These are phyloP conservation scores for Pygoscelis adeliae DNA, from an alignment of 2,113 vertebrate species.

Conservation along the genomic window DNA sequence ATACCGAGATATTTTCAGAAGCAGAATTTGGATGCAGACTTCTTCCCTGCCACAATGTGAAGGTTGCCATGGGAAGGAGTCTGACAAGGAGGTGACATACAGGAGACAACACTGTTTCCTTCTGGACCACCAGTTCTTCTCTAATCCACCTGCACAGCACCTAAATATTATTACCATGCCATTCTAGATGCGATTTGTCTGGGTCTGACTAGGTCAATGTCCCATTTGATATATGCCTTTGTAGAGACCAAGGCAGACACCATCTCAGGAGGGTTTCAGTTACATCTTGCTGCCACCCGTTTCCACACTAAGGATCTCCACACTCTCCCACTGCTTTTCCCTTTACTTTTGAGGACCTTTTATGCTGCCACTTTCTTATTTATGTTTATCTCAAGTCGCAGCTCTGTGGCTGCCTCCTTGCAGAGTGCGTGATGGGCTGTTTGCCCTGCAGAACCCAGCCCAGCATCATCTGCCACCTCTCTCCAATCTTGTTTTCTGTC, in stretches of 20 bases:
- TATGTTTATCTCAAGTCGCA: background rate
- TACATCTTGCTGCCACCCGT: background rate
- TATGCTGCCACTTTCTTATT: background rate
- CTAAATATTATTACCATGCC: background rate
- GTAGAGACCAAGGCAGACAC: background rate
- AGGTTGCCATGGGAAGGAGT: accelerated
- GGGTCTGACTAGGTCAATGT: accelerated
- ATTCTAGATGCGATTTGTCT: background rate
- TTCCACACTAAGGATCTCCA: background rate
- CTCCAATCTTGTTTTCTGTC: background rate
- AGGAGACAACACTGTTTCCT: background rate
- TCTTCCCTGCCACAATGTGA: background rate
- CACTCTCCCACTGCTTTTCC: background rate
- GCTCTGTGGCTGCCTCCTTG: background rate
- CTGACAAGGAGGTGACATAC: background rate
- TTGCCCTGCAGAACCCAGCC: background rate
- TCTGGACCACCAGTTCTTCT: background rate
- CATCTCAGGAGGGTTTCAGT: background rate
- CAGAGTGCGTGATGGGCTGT: accelerated
- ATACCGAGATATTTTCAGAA: background rate
- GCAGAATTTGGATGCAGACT: background rate
- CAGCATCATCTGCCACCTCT: background rate
- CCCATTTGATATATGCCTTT: background rate
- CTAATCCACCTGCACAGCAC: background rate
- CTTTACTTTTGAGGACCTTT: background rate